Evolutionary conservation across 2,797 vertebrate species (phyloP).

Genomic region (Pangasius mekongensis): DNA sequence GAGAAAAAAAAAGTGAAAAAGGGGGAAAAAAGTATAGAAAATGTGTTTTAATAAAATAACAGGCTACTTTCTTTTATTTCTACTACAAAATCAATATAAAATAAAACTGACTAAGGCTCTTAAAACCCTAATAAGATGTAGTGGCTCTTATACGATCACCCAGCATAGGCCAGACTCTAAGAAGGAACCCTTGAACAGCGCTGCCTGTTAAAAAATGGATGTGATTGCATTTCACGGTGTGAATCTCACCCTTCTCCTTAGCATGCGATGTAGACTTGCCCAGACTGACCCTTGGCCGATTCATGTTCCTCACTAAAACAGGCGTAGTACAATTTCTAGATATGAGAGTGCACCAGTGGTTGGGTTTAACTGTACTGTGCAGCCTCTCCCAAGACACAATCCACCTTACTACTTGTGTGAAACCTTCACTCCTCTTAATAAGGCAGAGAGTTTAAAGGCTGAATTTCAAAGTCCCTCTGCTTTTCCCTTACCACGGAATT

Average conservation of each 20-base stretch:
- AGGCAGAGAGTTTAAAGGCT: slow-evolving; percentile 24
- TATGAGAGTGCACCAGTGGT: slow-evolving; percentile 20
- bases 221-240: slow-evolving; percentile 46
- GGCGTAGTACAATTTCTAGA: slow-evolving; percentile 22
- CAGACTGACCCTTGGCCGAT: slow-evolving; percentile 46
- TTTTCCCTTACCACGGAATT: slow-evolving; percentile 16
- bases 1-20: not conserved
- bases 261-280: slow-evolving; percentile 28
- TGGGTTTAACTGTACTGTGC: slow-evolving; percentile 29
- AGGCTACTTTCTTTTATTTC: not conserved
- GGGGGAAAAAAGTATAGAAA: not conserved
- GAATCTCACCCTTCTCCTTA: slow-evolving; percentile 39
- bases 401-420: slow-evolving; percentile 36
- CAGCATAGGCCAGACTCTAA: slow-evolving; percentile 1
- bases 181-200: not conserved
- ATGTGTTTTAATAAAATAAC: not conserved
- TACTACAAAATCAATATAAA: not conserved
- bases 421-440: slow-evolving; percentile 31
- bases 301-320: slow-evolving; percentile 33
- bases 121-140: not conserved
- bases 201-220: slow-evolving; percentile 41
- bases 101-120: not conserved
- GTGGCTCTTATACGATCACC: slow-evolving; percentile 14
- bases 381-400: slow-evolving; percentile 16
- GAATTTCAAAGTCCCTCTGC: slow-evolving; percentile 16